Percentiles rank a stretch among this genome's conserved stretches.
Conservation (phyloP, 1,140 invertebrate genomes). For the Euwallacea fornicatus region DNA sequence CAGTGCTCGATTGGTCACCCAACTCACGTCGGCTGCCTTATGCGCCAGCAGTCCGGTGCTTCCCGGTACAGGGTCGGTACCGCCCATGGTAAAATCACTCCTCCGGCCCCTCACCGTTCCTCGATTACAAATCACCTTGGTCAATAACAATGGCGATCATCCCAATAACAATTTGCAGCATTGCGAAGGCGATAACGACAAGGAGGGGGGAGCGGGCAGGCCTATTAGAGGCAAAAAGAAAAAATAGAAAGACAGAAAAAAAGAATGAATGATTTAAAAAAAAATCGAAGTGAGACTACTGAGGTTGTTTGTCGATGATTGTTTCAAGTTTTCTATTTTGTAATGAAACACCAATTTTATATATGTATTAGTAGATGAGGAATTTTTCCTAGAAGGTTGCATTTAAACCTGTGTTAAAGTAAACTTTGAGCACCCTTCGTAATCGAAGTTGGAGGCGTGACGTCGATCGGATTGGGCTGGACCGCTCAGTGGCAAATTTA, state of each 20-base stretch:
- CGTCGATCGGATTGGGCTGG: no score
- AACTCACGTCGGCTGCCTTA: constrained; percentile 63
- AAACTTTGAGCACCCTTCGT: no score
- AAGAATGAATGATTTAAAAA: neutral
- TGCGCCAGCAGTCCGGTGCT: constrained; percentile 65
- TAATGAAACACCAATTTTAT: no score
- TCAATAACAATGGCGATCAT: constrained; percentile 48
- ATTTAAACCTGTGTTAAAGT: no score
- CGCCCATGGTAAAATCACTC: constrained; percentile 60
- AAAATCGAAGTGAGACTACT: neutral
- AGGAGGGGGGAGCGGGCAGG: constrained; percentile 54
- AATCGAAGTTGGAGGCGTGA: no score
- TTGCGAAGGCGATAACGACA: constrained; percentile 26
- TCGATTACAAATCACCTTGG: constrained; percentile 57
- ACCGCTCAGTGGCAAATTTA: no score
- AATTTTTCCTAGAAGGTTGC: no score
- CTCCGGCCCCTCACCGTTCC: constrained; percentile 63
- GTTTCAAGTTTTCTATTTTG: no score
- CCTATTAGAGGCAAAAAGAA: constrained; percentile 49
- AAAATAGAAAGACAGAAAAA: constrained; percentile 43
- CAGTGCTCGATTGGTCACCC: constrained; percentile 59
- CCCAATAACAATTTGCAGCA: constrained; percentile 38
- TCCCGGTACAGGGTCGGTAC: constrained; percentile 55
- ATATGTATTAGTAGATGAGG: no score
- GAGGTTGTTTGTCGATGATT: no score